Conservation (phyloP, 1,140 invertebrate species). For the Drosophila pachea region DNA sequence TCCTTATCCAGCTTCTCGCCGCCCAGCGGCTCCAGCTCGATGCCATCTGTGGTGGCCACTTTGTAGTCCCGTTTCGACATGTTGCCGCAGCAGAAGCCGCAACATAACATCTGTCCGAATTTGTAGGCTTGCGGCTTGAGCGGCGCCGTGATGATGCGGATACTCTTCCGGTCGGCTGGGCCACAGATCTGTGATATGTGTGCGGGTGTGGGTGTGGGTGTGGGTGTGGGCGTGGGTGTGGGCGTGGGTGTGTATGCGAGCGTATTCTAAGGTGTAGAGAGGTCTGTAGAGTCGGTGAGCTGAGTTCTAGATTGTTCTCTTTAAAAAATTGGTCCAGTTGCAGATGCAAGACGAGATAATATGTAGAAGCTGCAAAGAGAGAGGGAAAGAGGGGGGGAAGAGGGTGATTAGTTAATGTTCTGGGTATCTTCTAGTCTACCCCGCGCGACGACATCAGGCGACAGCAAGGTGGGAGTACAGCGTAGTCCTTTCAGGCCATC, state of each 20-base stretch:
- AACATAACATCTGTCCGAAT: conserved; percentile 79
- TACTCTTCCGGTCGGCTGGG: conserved; percentile 9
- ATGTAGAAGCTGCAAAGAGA: conserved; percentile 31
- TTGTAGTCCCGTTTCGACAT: conserved; percentile 79
- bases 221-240: background rate
- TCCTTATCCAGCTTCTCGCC: conserved; percentile 78
- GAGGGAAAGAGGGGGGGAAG: background rate
- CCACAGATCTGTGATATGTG: background rate
- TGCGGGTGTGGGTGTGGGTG: no score
- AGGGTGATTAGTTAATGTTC: background rate
- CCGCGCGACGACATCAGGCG: no score
- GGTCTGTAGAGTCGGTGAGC: conserved; percentile 33
- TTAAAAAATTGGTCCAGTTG: conserved; percentile 67
- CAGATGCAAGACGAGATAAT: conserved; percentile 29
- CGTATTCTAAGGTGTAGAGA: conserved; percentile 37
- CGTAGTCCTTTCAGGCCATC: no score
- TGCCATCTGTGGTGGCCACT: conserved; percentile 78
- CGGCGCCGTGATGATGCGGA: conserved; percentile 60
- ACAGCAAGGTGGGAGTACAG: no score
- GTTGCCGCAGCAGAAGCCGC: conserved; percentile 78
- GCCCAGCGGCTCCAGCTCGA: conserved; percentile 78
- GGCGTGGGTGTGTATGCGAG: conserved; percentile 43
- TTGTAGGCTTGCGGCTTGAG: conserved; percentile 68
- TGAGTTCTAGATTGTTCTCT: conserved; percentile 16
- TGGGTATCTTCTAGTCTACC: background rate